phyloP scores from a whole-genome alignment of 2,888 invertebrate genomes.

The Rotaria macrura region DNA sequence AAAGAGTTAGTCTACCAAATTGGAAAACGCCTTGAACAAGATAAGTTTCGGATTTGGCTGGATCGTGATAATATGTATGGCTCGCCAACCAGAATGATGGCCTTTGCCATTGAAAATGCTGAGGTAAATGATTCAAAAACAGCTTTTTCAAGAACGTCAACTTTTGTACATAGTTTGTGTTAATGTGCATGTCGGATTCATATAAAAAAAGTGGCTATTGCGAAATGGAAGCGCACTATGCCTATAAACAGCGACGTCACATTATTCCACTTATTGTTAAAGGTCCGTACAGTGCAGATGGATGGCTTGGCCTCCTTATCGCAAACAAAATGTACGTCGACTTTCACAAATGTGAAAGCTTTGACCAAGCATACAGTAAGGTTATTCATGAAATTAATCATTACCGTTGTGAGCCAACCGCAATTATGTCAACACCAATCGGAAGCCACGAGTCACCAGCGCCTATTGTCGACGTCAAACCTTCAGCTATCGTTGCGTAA shows the following conservation, averaged over 20 bases:
- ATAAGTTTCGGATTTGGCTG: not conserved
- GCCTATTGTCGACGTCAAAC: not conserved
- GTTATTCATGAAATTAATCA: not conserved
- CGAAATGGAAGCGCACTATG: not conserved
- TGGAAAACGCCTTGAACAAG: not conserved
- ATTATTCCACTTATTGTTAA: not conserved
- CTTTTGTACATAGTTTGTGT: not conserved
- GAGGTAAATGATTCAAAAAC: not conserved
- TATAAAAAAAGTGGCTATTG: not conserved
- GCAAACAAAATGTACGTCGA: not conserved
- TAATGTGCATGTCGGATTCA: not conserved
- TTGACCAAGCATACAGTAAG: not conserved
- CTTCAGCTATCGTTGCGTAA: not conserved
- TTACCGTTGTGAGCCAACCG: not conserved
- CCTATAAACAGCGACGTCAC: not conserved
- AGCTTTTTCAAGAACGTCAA: not conserved
- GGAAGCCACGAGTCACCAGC: not conserved
- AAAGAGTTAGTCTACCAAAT: not conserved
- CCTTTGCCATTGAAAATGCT: not conserved
- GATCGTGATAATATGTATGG: conserved; percentile 12
- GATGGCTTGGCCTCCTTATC: not conserved
- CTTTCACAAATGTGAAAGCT: not conserved
- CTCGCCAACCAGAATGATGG: not conserved
- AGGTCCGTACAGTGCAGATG: not conserved
- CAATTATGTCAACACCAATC: not conserved